Conservation (phyloP, 2,113 vertebrate species). For the Apodemus sylvaticus region DNA sequence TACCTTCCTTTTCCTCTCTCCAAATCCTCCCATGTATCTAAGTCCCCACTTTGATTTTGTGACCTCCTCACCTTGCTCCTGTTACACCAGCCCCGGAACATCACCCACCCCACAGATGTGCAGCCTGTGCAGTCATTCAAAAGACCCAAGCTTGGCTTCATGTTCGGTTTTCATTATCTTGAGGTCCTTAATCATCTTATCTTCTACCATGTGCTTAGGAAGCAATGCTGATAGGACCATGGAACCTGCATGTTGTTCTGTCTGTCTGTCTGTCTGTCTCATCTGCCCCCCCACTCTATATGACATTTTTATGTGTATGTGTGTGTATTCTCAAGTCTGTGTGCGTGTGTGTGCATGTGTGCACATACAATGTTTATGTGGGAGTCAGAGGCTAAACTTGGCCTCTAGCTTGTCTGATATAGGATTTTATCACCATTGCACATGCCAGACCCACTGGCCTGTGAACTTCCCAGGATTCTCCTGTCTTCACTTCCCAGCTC, state of each 20-base stretch:
- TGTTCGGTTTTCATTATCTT: neutral
- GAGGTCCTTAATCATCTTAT: neutral
- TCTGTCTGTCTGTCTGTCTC: neutral
- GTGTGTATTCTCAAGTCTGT: neutral
- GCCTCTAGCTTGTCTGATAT: neutral
- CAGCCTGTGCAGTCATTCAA: too few relatives aligned
- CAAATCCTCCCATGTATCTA: neutral
- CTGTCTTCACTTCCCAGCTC: neutral
- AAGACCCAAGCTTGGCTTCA: neutral
- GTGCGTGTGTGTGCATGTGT: neutral
- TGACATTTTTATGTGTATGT: neutral
- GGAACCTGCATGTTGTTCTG: neutral
- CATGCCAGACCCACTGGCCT: neutral
- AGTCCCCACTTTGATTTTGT: neutral
- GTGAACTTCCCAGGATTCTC: neutral
- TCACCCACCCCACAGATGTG: neutral
- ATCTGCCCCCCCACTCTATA: too few relatives aligned
- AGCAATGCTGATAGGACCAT: neutral
- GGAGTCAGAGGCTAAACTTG: neutral
- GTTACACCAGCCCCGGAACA: neutral
- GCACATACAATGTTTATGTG: neutral
- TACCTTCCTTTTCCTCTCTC: neutral
- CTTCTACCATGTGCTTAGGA: neutral
- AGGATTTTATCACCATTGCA: neutral
- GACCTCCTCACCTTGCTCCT: neutral